Conservation (phyloP, 2,888 invertebrate genomes). For the Formica aserva region DNA sequence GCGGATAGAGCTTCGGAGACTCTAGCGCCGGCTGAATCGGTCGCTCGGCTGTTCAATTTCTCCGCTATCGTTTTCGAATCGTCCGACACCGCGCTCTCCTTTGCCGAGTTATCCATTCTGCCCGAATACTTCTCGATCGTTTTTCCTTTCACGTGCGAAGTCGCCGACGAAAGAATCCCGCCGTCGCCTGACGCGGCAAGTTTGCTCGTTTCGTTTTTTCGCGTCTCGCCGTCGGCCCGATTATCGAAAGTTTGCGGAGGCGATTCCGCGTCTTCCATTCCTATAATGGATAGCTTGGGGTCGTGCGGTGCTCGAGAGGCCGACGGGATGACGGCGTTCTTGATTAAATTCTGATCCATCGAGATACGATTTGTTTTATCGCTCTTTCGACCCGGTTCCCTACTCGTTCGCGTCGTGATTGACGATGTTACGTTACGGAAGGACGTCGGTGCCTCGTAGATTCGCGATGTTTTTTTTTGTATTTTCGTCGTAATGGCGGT, state of each 20-base stretch:
- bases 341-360: conserved; percentile 67
- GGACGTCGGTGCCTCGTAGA: conserved; percentile 68
- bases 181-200: conserved; percentile 36
- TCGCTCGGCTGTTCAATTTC: conserved; percentile 79
- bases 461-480: conserved; percentile 39
- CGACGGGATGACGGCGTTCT: conserved; percentile 40
- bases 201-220: conserved; percentile 57
- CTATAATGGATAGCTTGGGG: conserved; percentile 59
- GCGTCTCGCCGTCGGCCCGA: conserved; percentile 59
- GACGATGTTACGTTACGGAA: conserved; percentile 60
- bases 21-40: conserved; percentile 78
- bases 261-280: conserved; percentile 37
- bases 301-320: conserved; percentile 49
- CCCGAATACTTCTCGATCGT: conserved; percentile 53
- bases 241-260: conserved; percentile 67
- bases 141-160: conserved; percentile 35
- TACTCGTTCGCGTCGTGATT: conserved; percentile 12
- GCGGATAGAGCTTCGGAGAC: conserved; percentile 77
- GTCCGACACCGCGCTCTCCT: conserved; percentile 56
- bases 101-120: conserved; percentile 58
- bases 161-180: conserved; percentile 45
- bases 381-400: conserved; percentile 39
- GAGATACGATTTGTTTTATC: conserved; percentile 47
- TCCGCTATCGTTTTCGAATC: conserved; percentile 80
- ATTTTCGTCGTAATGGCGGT: not conserved